These are phyloP conservation scores for Amblyraja radiata DNA, from an alignment of 2,797 vertebrate genomes.

Conservation along the genomic window DNA sequence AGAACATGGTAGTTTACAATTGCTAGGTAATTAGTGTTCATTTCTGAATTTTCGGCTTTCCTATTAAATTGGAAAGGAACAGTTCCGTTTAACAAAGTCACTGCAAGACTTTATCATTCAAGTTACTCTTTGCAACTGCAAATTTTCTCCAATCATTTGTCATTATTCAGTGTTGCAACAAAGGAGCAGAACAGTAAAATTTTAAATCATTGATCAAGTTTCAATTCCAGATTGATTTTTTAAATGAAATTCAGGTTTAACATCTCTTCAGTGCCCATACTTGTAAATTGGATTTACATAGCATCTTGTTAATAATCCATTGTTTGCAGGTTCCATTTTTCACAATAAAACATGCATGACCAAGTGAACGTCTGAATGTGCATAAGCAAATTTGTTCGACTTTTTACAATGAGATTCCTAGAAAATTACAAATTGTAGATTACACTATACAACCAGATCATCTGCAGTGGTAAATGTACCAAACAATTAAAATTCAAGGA, in stretches of 20 bases:
- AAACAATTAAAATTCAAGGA: neutral
- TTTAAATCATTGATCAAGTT: neutral
- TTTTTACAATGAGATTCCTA: neutral
- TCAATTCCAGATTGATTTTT: neutral
- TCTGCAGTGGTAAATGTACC: conserved; percentile 1
- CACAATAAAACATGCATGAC: neutral
- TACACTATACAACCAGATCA: neutral
- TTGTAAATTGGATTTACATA: neutral
- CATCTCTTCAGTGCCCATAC: neutral
- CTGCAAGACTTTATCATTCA: neutral
- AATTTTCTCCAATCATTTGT: neutral
- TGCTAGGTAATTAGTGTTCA: neutral
- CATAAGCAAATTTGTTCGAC: too few species aligned
- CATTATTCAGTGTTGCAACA: neutral
- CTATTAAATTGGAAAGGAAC: neutral
- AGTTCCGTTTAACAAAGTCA: neutral
- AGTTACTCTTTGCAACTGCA: neutral
- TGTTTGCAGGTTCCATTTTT: neutral
- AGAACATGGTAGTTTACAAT: neutral
- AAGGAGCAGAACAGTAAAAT: neutral
- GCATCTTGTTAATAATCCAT: neutral
- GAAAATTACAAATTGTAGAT: neutral
- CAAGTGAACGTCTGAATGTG: too few species aligned
- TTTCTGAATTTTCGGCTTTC: neutral
- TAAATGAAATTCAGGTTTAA: neutral